Percentiles rank a stretch among this genome's conserved stretches.
These are phyloP conservation scores for Odobenus rosmarus DNA, from an alignment of 2,113 vertebrate species.

Conservation along the genomic window DNA sequence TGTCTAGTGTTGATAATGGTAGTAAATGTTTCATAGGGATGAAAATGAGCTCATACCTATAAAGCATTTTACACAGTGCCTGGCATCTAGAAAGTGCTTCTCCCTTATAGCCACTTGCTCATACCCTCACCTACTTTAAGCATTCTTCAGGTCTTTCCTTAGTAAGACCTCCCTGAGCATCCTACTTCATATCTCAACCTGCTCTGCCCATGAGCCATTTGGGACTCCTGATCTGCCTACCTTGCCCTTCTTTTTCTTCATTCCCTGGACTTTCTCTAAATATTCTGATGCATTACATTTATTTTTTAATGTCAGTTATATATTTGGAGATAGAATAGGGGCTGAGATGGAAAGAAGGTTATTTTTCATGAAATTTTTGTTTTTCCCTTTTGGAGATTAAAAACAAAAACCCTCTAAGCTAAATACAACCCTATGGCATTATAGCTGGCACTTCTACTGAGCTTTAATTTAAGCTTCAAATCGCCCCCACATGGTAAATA, in stretches of 20 bases:
- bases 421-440: conserved; percentile 16
- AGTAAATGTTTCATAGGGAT: background rate
- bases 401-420: conserved; percentile 21
- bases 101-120: background rate
- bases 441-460: conserved; percentile 28
- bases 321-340: background rate
- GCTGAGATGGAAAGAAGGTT: background rate
- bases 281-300: background rate
- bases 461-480: conserved; percentile 68
- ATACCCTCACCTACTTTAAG: background rate
- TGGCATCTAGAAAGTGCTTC: background rate
- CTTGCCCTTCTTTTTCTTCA: background rate
- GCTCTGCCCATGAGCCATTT: fast-evolving
- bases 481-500: conserved; percentile 16
- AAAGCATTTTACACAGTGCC: background rate
- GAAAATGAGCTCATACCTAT: background rate
- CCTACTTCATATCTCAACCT: background rate
- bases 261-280: background rate
- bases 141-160: background rate
- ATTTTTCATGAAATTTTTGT: background rate
- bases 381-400: conserved; percentile 53
- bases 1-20: background rate
- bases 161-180: background rate
- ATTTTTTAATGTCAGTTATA: background rate
- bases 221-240: no score